phyloP scores from a whole-genome alignment of 2,113 vertebrate genomes.

The Zosterops japonicus region DNA sequence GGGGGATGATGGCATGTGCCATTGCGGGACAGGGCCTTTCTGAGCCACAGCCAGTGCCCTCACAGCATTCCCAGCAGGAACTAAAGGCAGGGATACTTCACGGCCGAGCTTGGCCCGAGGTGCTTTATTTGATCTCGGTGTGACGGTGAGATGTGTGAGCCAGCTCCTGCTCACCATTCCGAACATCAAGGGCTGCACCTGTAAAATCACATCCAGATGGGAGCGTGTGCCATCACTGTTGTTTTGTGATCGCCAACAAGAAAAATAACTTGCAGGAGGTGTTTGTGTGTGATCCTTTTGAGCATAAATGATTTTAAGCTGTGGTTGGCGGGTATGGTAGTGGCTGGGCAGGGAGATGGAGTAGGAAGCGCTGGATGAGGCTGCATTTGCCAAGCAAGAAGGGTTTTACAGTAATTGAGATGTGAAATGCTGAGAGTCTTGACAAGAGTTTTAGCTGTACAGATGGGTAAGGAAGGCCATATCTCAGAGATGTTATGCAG shows the following conservation, averaged over 20 bases:
- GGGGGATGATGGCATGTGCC: not conserved
- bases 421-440: conserved; percentile 70
- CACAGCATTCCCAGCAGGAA: not conserved
- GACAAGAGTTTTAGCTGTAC: conserved; percentile 73
- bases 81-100: not conserved
- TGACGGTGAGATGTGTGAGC: not conserved
- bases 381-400: conserved; percentile 67
- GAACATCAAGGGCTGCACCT: not conserved
- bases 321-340: conserved; percentile 48
- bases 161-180: not conserved
- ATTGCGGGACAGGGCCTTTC: rapidly evolving
- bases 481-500: conserved; percentile 67
- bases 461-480: conserved; percentile 70
- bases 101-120: not conserved
- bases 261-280: conserved; percentile 31
- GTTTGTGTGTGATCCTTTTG: conserved; percentile 48
- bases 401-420: conserved; percentile 72
- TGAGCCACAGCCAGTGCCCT: not conserved
- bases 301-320: conserved; percentile 61
- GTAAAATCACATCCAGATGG: not conserved
- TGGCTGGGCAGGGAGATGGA: conserved; percentile 59
- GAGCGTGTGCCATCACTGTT: not conserved
- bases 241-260: not conserved
- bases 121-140: not conserved
- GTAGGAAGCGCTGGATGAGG: conserved; percentile 54